Conservation (phyloP, 2,113 vertebrate species). For the Neolamprologus cancellatus region DNA sequence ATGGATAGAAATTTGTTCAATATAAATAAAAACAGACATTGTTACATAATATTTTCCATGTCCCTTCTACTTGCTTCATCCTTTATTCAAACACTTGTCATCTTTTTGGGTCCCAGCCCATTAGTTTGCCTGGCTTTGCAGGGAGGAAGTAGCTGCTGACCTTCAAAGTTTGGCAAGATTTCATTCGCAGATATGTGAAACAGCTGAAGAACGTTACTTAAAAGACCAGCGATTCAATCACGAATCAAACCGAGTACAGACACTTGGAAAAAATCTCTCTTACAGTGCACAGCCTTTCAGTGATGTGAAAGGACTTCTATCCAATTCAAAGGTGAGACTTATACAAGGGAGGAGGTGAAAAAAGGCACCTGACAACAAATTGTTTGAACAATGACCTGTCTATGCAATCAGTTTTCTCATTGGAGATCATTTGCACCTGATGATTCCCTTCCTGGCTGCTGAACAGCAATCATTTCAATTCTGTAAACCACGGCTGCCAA, state of each 20-base stretch:
- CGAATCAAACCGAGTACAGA: neutral
- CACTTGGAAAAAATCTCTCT: neutral
- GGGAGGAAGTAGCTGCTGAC: conserved; percentile 18
- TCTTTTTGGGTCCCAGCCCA: neutral
- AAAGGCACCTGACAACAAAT: neutral
- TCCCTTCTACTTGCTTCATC: neutral
- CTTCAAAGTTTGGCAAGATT: neutral
- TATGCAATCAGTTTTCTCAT: neutral
- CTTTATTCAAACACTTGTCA: neutral
- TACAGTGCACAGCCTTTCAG: neutral
- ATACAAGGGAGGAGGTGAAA: neutral
- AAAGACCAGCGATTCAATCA: neutral
- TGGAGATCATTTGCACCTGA: neutral
- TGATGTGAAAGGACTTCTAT: neutral
- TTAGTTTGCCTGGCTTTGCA: neutral
- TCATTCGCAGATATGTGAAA: neutral
- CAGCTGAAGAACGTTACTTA: neutral
- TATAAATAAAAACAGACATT: neutral
- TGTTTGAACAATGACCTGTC: neutral
- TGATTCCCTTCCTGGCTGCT: neutral
- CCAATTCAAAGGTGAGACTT: neutral
- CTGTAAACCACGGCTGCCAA: neutral
- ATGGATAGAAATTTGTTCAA: neutral
- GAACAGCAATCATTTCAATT: neutral
- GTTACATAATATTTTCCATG: neutral